A percentile compares a stretch with the other conserved stretches of the same genome.
phyloP scores from a whole-genome alignment of 2,797 vertebrate genomes.

The Sebastes umbrosus region DNA sequence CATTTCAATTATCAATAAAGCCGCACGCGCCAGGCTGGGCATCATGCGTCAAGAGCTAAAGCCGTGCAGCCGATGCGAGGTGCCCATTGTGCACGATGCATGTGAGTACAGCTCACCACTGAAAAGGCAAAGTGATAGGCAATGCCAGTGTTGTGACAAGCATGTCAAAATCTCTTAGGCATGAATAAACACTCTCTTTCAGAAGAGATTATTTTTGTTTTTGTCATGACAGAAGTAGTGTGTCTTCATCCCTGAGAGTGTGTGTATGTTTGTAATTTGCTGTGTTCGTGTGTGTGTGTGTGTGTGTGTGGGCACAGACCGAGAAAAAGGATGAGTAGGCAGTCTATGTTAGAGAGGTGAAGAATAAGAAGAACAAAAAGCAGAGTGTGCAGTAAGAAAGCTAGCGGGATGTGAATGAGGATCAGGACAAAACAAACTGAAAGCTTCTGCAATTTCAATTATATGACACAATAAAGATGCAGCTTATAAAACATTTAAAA shows the following conservation, averaged over 20 bases:
- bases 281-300: neutral
- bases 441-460: neutral
- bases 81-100: conserved; percentile 16
- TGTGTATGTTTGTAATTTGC: neutral
- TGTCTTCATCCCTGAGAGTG: neutral
- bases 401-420: neutral
- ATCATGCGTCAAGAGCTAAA: conserved; percentile 32
- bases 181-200: conserved; percentile 65
- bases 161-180: conserved; percentile 69
- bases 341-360: conserved; percentile 8
- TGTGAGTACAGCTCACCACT: conserved; percentile 37
- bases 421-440: neutral
- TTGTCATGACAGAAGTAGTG: conserved; percentile 37
- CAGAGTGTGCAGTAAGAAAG: neutral
- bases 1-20: conserved; percentile 41
- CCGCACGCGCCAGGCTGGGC: neutral
- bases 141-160: conserved; percentile 62
- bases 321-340: conserved; percentile 15
- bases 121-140: conserved; percentile 56
- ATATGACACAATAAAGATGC: neutral
- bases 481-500: neutral
- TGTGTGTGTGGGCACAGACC: neutral
- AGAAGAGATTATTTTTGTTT: conserved; percentile 70
- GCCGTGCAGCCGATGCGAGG: conserved; percentile 13
- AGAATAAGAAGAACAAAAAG: conserved; percentile 5